A percentile compares a stretch with the other conserved stretches of the same genome.
Conservation (phyloP, 1,140 invertebrate genomes). For the Drosophila sp. region DNA sequence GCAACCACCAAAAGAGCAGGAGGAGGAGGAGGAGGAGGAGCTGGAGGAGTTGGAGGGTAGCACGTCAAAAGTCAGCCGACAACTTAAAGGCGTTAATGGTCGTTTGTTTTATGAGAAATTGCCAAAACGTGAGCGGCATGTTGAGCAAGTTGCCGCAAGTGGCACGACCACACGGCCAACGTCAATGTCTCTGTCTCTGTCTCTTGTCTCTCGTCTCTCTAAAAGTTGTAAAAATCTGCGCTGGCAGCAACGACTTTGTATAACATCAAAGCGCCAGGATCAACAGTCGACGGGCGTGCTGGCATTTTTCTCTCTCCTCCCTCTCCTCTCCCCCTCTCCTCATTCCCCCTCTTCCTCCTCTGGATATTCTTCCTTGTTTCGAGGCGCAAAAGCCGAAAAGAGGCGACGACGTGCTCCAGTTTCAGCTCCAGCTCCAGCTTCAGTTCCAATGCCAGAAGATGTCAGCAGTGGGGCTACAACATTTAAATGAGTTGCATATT, state of each 20-base stretch:
- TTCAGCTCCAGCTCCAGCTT: constrained; percentile 3
- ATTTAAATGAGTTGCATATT: constrained; percentile 69
- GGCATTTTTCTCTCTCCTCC: constrained; percentile 5
- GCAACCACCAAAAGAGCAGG: not conserved
- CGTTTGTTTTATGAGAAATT: constrained; percentile 85
- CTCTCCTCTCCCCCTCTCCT: not conserved
- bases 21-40: not conserved
- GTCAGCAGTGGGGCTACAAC: constrained; percentile 38
- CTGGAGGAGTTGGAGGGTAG: not conserved
- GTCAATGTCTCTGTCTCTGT: constrained; percentile 31
- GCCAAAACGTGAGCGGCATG: constrained; percentile 82
- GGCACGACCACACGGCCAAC: constrained; percentile 22
- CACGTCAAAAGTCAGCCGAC: constrained; percentile 71
- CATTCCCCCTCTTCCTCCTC: not conserved
- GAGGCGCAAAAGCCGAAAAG: constrained; percentile 4
- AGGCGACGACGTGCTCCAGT: constrained; percentile 31
- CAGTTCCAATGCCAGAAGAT: not conserved
- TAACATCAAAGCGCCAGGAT: constrained; percentile 79
- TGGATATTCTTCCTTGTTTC: not conserved
- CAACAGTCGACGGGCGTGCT: constrained; percentile 76
- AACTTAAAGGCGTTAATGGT: constrained; percentile 84
- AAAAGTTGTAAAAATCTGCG: constrained; percentile 53
- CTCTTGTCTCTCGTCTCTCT: not conserved
- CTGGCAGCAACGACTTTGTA: constrained; percentile 41
- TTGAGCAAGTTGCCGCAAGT: constrained; percentile 47